These are phyloP conservation scores for Proterorhinus semilunaris DNA, from an alignment of 2,113 vertebrate species.

Conservation along the genomic window DNA sequence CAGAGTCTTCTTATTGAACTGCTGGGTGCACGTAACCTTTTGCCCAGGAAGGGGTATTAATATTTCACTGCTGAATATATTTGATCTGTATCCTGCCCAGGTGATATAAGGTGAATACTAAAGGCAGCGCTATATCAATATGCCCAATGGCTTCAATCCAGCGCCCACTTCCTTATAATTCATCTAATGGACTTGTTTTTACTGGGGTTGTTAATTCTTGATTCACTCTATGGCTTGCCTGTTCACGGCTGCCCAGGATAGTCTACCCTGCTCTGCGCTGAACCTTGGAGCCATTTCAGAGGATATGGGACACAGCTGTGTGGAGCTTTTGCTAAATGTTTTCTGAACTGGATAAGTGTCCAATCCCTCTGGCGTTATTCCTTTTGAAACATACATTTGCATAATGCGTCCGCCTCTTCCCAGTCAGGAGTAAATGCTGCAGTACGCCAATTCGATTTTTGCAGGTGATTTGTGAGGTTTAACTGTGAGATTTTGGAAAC, in stretches of 20 bases:
- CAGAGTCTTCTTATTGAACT: slow-evolving; percentile 24
- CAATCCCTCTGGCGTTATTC: slow-evolving; percentile 25
- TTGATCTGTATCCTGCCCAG: slow-evolving; percentile 31
- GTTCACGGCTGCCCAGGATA: slow-evolving; percentile 30
- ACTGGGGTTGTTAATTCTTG: slow-evolving; percentile 18
- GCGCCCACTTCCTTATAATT: slow-evolving; percentile 1
- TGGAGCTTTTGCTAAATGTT: slow-evolving; percentile 48
- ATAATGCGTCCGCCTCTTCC: slow-evolving; percentile 3
- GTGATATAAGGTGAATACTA: slow-evolving; percentile 26
- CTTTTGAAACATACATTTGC: slow-evolving; percentile 14
- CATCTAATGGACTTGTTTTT: slow-evolving; percentile 16
- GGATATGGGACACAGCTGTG: slow-evolving; percentile 66
- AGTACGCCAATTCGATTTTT: slow-evolving; percentile 26
- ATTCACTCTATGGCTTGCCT: slow-evolving; percentile 27
- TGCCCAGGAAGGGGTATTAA: slow-evolving; percentile 62
- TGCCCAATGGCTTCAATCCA: background rate
- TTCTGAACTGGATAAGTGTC: slow-evolving; percentile 19
- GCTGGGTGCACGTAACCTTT: slow-evolving; percentile 61
- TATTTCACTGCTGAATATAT: slow-evolving; percentile 67
- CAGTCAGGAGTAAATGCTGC: slow-evolving; percentile 25
- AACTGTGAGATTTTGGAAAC: too few relatives aligned
- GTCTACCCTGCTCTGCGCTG: slow-evolving; percentile 18
- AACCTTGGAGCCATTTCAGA: slow-evolving; percentile 48
- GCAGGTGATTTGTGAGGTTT: background rate
- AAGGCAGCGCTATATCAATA: slow-evolving; percentile 13